These are phyloP conservation scores for Florisuga fusca DNA, from an alignment of 2,797 vertebrate genomes.

Conservation along the genomic window DNA sequence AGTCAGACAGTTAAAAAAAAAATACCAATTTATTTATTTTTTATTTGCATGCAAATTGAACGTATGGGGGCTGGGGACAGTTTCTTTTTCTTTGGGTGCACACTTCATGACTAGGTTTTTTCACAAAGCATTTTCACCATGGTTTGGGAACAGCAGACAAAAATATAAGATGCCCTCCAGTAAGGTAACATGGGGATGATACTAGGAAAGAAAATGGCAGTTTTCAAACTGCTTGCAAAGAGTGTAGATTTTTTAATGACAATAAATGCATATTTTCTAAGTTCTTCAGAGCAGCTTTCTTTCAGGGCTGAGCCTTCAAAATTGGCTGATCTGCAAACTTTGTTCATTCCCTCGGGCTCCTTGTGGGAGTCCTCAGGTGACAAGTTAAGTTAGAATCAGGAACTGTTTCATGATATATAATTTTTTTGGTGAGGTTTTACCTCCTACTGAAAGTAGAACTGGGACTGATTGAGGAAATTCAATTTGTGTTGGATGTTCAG, in stretches of 20 bases:
- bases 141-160: not conserved
- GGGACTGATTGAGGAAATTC: not conserved
- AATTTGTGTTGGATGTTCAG: not conserved
- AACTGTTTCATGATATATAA: not conserved
- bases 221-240: not conserved
- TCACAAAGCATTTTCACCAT: not conserved
- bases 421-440: conserved; percentile 2
- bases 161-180: not conserved
- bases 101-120: not conserved
- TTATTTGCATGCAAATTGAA: not conserved
- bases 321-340: not conserved
- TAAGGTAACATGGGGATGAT: not conserved
- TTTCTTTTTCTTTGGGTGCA: not conserved
- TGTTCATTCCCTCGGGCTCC: not conserved
- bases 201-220: not conserved
- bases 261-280: not conserved
- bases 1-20: not conserved
- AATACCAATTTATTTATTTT: not conserved
- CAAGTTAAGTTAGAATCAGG: not conserved
- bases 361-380: not conserved
- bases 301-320: not conserved
- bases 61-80: not conserved
- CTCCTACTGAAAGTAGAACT: not conserved
- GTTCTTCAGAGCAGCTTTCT: not conserved
- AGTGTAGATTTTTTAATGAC: not conserved